Conservation (phyloP, 2,888 invertebrate species). For the Eupsilia transversa region DNA sequence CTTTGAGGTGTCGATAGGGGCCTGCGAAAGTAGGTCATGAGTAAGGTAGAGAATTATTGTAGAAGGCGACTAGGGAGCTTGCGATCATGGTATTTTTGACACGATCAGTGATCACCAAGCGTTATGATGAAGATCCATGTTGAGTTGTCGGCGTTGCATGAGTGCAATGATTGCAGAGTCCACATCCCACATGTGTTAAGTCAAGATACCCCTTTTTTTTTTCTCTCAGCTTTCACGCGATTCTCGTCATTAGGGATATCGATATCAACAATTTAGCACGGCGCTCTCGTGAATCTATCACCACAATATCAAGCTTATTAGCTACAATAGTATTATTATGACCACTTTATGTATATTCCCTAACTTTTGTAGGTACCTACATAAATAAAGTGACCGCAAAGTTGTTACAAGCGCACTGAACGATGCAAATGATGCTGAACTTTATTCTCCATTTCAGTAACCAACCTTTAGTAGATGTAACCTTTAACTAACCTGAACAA, state of each 20-base stretch:
- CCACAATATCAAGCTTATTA: too few species aligned
- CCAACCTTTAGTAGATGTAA: background rate
- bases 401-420: background rate
- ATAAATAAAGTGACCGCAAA: too few species aligned
- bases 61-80: too few species aligned
- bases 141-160: background rate
- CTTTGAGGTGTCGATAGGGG: constrained; percentile 83
- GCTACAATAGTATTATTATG: too few species aligned
- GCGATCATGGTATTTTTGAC: background rate
- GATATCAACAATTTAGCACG: too few species aligned
- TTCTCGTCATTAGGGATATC: too few species aligned
- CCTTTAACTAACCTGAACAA: background rate
- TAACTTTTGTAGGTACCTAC: background rate
- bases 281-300: too few species aligned
- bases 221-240: too few species aligned
- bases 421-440: background rate
- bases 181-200: too few species aligned
- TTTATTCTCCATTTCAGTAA: background rate
- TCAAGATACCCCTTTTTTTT: too few species aligned
- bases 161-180: too few species aligned
- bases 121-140: background rate
- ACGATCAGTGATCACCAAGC: background rate
- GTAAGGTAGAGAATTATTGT: background rate
- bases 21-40: constrained; percentile 69
- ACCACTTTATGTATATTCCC: background rate